Conservation (phyloP, 2,888 invertebrate genomes). For the Cynaeus angustus region DNA sequence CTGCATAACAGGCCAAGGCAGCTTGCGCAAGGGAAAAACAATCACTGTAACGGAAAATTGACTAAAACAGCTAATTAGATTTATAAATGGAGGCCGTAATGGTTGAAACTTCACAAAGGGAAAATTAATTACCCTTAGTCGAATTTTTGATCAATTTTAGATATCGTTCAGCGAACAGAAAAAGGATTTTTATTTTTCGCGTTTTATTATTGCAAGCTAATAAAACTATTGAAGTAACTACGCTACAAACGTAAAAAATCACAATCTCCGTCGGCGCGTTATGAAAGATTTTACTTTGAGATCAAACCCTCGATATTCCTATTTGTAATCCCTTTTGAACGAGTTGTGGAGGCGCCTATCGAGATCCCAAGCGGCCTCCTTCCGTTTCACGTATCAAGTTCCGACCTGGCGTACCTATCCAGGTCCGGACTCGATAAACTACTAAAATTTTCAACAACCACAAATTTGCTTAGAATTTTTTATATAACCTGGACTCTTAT, state of each 20-base stretch:
- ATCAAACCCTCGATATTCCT: constrained; percentile 54
- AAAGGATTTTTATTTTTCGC: neutral
- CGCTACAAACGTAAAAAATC: constrained; percentile 7
- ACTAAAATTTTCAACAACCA: constrained; percentile 38
- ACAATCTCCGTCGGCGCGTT: constrained; percentile 47
- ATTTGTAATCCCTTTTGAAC: constrained; percentile 55
- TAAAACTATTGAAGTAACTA: neutral
- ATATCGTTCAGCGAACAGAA: neutral
- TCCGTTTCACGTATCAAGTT: constrained; percentile 40
- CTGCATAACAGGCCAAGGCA: constrained; percentile 3
- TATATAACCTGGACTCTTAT: constrained; percentile 16
- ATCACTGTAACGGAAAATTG: constrained; percentile 33
- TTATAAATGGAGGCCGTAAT: constrained; percentile 21
- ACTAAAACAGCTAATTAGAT: constrained; percentile 38
- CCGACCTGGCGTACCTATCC: constrained; percentile 34
- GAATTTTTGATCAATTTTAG: constrained; percentile 14
- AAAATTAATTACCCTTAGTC: constrained; percentile 34
- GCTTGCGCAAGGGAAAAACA: constrained; percentile 25
- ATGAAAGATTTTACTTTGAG: constrained; percentile 48
- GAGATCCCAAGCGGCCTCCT: constrained; percentile 39
- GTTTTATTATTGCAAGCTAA: neutral
- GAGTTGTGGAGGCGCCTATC: constrained; percentile 43
- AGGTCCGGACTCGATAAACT: constrained; percentile 32
- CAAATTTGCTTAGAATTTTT: constrained; percentile 16
- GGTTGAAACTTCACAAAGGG: constrained; percentile 25